phyloP scores from a whole-genome alignment of 2,113 vertebrate species.

The Podarcis cretensis region DNA sequence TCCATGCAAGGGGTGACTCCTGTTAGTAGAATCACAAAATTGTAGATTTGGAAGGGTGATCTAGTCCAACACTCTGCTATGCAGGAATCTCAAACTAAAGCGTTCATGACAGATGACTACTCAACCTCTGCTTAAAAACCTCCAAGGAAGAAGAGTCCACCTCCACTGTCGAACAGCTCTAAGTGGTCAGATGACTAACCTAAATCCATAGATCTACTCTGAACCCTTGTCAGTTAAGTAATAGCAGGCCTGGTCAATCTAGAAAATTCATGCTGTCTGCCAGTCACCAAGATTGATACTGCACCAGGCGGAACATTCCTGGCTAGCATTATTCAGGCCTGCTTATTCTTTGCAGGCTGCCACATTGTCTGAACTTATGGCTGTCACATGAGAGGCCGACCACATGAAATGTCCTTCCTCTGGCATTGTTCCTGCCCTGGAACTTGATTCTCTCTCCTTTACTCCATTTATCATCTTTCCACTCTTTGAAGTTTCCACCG shows the following conservation, averaged over 20 bases:
- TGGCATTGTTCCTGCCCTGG: not conserved
- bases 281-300: not conserved
- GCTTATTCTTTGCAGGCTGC: not conserved
- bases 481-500: not conserved
- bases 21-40: not conserved
- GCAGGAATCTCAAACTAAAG: too few relatives aligned
- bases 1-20: not conserved
- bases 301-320: not conserved
- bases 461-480: not conserved
- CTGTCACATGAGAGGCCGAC: not conserved
- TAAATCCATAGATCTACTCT: too few relatives aligned
- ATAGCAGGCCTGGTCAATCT: not conserved
- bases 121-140: too few relatives aligned
- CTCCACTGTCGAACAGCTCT: too few relatives aligned
- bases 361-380: not conserved
- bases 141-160: too few relatives aligned
- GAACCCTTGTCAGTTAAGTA: too few relatives aligned
- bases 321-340: not conserved
- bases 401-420: not conserved
- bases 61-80: too few relatives aligned
- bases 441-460: not conserved
- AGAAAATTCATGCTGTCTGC: not conserved
- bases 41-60: too few relatives aligned
- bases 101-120: too few relatives aligned
- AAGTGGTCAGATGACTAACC: too few relatives aligned